A percentile compares a stretch with the other conserved stretches of the same genome.
These are phyloP conservation scores for Mormoops blainvillei DNA, from an alignment of 2,113 vertebrate species.

Conservation along the genomic window DNA sequence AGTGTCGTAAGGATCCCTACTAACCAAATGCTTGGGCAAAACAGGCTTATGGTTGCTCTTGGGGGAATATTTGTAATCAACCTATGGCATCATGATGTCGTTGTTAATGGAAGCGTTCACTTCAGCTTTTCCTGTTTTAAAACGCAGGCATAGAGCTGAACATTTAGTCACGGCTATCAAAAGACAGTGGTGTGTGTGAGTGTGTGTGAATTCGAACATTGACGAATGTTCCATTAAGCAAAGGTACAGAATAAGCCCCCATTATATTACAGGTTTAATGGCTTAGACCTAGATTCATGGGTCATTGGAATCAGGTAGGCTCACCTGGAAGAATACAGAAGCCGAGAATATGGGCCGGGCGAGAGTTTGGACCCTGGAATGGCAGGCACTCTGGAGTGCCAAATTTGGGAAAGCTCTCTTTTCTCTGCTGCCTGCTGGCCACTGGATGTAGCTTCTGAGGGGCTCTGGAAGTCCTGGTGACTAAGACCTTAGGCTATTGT, in stretches of 20 bases:
- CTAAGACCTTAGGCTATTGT: not conserved
- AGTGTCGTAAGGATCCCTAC: not conserved
- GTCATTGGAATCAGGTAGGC: not conserved
- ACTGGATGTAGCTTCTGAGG: not conserved
- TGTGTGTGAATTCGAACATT: not conserved
- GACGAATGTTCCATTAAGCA: not conserved
- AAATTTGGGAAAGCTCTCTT: not conserved
- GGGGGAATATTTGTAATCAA: not conserved
- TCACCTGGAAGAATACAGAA: not conserved
- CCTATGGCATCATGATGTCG: not conserved
- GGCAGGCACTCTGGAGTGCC: not conserved
- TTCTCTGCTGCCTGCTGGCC: not conserved
- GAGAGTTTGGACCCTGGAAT: not conserved
- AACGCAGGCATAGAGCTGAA: not conserved
- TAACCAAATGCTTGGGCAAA: not conserved
- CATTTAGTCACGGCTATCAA: not conserved
- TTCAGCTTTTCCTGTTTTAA: conserved; percentile 16
- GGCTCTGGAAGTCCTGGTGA: not conserved
- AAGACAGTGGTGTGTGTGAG: not conserved
- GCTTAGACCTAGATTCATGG: not conserved
- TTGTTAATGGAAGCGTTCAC: conserved; percentile 3
- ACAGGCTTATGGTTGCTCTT: not conserved
- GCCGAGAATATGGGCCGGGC: not conserved
- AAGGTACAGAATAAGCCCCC: not conserved
- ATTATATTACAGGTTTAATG: not conserved